A percentile compares a stretch with the other conserved stretches of the same genome.
Conservation (phyloP, 2,888 invertebrate species). For the Salpingus planirostris region DNA sequence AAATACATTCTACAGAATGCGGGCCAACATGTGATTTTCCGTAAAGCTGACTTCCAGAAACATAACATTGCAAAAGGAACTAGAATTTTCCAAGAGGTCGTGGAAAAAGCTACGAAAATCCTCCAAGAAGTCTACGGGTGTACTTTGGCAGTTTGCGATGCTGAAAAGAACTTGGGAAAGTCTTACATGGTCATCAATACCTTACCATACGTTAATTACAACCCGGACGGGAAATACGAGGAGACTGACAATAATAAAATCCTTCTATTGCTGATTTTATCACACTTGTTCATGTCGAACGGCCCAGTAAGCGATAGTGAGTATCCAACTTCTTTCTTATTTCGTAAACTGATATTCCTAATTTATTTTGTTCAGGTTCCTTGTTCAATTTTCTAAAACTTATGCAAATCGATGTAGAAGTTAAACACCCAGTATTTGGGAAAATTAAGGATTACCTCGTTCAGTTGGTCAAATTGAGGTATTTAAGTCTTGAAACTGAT, state of each 20-base stretch:
- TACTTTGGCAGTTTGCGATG: slow-evolving; percentile 21
- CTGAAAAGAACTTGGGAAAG: slow-evolving; percentile 15
- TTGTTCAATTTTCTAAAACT: slow-evolving; percentile 24
- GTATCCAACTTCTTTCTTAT: too few relatives aligned
- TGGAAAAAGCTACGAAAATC: not conserved
- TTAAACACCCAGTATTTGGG: slow-evolving; percentile 24
- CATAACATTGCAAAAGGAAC: too few relatives aligned
- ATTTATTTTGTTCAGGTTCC: slow-evolving; percentile 20
- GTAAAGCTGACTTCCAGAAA: too few relatives aligned
- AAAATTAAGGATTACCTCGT: slow-evolving; percentile 26
- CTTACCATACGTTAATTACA: slow-evolving; percentile 15
- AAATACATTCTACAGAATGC: too few relatives aligned
- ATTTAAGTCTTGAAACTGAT: slow-evolving; percentile 22
- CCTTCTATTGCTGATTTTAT: slow-evolving; percentile 24
- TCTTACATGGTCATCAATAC: slow-evolving; percentile 25
- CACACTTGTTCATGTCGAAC: slow-evolving; percentile 28
- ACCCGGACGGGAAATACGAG: slow-evolving; percentile 17
- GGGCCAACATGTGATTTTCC: too few relatives aligned
- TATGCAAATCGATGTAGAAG: slow-evolving; percentile 23
- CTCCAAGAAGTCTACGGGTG: slow-evolving; percentile 20
- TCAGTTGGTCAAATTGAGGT: slow-evolving; percentile 23
- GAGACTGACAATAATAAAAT: slow-evolving; percentile 23
- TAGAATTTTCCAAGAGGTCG: not conserved
- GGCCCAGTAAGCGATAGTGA: slow-evolving; percentile 25
- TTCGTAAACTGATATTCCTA: too few relatives aligned